phyloP scores from a whole-genome alignment of 1,140 invertebrate genomes.

The Ips nitidus region DNA sequence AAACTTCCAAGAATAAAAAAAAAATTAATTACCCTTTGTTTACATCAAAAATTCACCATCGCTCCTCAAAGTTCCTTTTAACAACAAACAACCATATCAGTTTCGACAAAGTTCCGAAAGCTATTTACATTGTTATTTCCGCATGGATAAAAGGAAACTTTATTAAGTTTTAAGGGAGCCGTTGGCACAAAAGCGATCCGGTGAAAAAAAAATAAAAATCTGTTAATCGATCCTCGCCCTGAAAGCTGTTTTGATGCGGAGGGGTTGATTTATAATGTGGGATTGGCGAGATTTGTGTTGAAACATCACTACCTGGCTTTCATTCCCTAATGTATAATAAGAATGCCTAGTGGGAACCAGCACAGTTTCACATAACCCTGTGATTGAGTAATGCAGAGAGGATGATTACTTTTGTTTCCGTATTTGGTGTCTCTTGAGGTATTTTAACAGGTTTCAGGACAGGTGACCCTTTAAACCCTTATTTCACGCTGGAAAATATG shows the following conservation, averaged over 20 bases:
- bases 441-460: too few relatives aligned
- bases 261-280: neutral
- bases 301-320: neutral
- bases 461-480: too few relatives aligned
- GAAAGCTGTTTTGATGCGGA: neutral
- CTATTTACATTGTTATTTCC: neutral
- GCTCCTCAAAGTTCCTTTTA: neutral
- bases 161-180: neutral
- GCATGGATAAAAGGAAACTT: neutral
- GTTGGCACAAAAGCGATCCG: neutral
- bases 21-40: too few relatives aligned
- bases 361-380: neutral
- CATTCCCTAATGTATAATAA: slow-evolving; percentile 4
- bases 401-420: neutral
- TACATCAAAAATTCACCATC: too few relatives aligned
- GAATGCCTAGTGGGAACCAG: neutral
- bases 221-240: neutral
- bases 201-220: neutral
- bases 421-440: too few relatives aligned
- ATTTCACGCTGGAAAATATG: too few relatives aligned
- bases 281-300: slow-evolving; percentile 1
- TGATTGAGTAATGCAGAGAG: neutral
- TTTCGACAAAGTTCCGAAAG: neutral
- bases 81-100: neutral
- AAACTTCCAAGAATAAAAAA: too few relatives aligned